phyloP scores from a whole-genome alignment of 2,113 vertebrate species.

The Chamaetylas fuelleborni region DNA sequence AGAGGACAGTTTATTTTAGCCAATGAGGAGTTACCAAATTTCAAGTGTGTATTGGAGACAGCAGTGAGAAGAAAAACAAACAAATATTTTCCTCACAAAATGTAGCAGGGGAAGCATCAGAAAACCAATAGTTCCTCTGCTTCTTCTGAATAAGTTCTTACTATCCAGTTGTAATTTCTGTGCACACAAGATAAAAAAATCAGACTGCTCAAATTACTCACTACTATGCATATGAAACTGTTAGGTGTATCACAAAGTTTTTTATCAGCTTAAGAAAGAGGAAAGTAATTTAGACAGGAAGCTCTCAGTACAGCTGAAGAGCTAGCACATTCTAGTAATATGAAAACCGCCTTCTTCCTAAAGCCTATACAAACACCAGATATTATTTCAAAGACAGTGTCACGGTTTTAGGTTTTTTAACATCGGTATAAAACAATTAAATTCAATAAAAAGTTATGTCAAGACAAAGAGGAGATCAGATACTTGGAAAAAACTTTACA shows the following conservation, averaged over 20 bases:
- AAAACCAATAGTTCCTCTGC: not conserved
- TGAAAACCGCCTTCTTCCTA: not conserved
- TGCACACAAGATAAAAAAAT: not conserved
- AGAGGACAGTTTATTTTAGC: not conserved
- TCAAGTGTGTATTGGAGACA: not conserved
- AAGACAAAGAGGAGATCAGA: not conserved
- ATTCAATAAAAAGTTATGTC: not conserved
- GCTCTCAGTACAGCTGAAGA: not conserved
- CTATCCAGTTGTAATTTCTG: not conserved
- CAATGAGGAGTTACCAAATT: not conserved
- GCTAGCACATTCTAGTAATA: not conserved
- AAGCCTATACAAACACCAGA: not conserved
- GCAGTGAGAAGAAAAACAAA: not conserved
- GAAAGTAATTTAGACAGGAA: not conserved
- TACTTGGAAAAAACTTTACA: not conserved
- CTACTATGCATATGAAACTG: not conserved
- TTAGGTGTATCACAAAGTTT: not conserved
- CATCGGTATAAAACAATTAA: not conserved
- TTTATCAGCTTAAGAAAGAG: not conserved
- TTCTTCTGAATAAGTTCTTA: not conserved
- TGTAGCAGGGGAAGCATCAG: rapidly evolving
- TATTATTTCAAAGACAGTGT: not conserved
- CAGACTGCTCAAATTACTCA: not conserved
- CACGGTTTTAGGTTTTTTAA: not conserved
- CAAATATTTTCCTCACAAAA: not conserved